A percentile compares a stretch with the other conserved stretches of the same genome.
These are phyloP conservation scores for Perccottus glenii DNA, from an alignment of 2,113 vertebrate species.

Conservation along the genomic window DNA sequence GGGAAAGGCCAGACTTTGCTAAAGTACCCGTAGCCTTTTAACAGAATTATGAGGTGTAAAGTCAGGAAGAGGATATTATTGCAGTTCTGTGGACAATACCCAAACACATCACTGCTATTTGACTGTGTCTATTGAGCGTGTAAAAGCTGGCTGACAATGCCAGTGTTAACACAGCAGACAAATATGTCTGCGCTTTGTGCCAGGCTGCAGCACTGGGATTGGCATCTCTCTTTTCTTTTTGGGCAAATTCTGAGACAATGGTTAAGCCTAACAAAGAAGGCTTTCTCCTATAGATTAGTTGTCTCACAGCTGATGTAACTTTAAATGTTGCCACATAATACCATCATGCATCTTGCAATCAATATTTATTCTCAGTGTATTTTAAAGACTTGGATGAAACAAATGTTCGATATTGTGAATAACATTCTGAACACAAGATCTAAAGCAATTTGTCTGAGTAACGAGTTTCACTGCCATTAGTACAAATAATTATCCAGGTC, in stretches of 20 bases:
- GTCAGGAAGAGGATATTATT: conserved; percentile 78
- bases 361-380: no score
- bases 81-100: conserved; percentile 71
- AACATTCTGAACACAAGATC: no score
- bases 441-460: no score
- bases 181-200: conserved; percentile 45
- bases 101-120: conserved; percentile 68
- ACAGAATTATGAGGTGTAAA: conserved; percentile 76
- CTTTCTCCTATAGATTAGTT: neutral
- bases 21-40: conserved; percentile 58
- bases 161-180: conserved; percentile 62
- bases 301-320: no score
- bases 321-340: no score
- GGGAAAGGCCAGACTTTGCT: conserved; percentile 50
- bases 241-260: conserved; percentile 9
- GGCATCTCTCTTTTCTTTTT: conserved; percentile 40
- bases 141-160: conserved; percentile 57
- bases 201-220: conserved; percentile 36
- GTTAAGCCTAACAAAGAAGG: neutral
- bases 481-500: no score
- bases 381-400: no score
- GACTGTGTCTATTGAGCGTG: conserved; percentile 61
- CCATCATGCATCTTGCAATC: no score
- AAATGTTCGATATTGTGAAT: no score
- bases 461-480: no score